Percentiles rank a stretch among this genome's conserved stretches.
Evolutionary conservation across 2,113 vertebrate genomes (phyloP).

Genomic region (Dinomys branickii): DNA sequence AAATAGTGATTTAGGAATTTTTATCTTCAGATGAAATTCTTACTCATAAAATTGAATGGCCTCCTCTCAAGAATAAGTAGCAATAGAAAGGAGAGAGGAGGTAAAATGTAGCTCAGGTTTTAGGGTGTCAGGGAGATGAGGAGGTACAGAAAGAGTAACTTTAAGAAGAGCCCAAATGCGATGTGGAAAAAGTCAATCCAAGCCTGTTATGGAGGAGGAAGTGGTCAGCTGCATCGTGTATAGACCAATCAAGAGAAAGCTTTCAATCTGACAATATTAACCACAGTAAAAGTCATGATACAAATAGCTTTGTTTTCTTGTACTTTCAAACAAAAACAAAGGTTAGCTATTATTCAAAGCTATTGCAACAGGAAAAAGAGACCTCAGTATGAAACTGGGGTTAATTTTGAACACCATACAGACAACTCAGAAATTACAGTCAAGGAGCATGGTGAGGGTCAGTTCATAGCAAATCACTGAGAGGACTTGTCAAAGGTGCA

Average conservation of each 20-base stretch:
- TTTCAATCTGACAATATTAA: neutral
- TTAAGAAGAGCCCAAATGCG: neutral
- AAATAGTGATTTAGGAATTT: neutral
- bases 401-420: neutral
- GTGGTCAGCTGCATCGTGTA: neutral
- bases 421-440: neutral
- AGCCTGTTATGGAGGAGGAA: neutral
- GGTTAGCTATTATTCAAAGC: neutral
- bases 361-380: neutral
- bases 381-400: neutral
- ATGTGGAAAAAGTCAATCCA: neutral
- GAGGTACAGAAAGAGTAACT: neutral
- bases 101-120: neutral
- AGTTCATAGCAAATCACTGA: neutral
- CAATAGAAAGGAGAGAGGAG: neutral
- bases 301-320: neutral
- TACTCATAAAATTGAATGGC: neutral
- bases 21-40: neutral
- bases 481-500: rapidly evolving
- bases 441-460: too few relatives aligned
- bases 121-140: neutral
- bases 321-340: neutral
- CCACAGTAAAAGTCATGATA: neutral
- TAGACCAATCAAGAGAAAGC: neutral
- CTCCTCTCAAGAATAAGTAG: neutral